phyloP scores from a whole-genome alignment of 2,797 vertebrate species.

The Enteromius paludinosus region DNA sequence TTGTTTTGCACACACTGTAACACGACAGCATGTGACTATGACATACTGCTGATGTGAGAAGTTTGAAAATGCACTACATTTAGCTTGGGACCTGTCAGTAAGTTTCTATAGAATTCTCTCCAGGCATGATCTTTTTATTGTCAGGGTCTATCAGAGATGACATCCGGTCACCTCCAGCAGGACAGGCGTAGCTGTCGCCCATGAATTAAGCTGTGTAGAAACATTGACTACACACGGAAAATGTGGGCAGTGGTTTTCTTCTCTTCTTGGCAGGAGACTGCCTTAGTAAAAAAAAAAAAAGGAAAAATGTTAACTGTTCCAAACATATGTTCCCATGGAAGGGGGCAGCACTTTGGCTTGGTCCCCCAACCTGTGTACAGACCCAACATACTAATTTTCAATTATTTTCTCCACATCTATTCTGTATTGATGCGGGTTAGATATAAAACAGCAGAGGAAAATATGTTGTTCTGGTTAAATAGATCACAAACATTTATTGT shows the following conservation, averaged over 20 bases:
- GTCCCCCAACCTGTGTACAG: conserved; percentile 9
- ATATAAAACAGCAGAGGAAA: conserved; percentile 26
- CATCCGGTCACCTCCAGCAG: conserved; percentile 27
- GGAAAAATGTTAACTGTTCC: conserved; percentile 67
- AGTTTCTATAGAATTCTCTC: not conserved
- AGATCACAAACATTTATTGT: conserved; percentile 16
- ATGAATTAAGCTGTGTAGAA: conserved; percentile 44
- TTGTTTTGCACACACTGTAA: not conserved
- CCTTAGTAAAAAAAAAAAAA: not conserved
- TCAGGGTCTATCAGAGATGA: conserved; percentile 8
- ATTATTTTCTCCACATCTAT: not conserved
- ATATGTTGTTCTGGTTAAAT: conserved; percentile 25
- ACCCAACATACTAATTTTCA: conserved; percentile 40
- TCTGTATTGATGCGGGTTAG: not conserved
- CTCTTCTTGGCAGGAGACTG: conserved; percentile 61
- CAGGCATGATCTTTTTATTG: not conserved
- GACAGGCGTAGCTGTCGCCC: not conserved
- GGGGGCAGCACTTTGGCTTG: conserved; percentile 21
- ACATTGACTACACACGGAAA: conserved; percentile 39
- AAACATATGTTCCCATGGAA: conserved; percentile 62
- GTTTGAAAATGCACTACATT: conserved; percentile 8
- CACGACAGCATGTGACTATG: not conserved
- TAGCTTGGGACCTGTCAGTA: not conserved
- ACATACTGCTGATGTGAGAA: conserved; percentile 6
- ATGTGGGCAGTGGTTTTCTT: conserved; percentile 52